Percentiles rank a stretch among this genome's conserved stretches.
Evolutionary conservation across 1,140 invertebrate genomes (phyloP).

Genomic region (Meloidogyne floridensis): DNA sequence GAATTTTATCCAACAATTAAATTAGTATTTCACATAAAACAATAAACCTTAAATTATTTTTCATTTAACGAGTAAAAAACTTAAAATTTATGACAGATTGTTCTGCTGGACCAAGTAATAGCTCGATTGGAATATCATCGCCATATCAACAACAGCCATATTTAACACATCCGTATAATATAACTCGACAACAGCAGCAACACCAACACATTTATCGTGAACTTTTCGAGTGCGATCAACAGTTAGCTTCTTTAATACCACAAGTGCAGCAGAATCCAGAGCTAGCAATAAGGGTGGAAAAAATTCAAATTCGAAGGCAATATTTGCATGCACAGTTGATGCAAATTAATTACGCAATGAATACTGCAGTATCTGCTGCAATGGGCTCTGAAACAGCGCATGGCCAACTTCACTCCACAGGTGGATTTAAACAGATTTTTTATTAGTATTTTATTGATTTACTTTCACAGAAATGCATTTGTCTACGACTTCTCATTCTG

Average conservation of each 20-base stretch:
- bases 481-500: not conserved
- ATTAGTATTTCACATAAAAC: too few relatives aligned
- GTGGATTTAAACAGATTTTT: not conserved
- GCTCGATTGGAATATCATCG: not conserved
- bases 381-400: too few relatives aligned
- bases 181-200: slow-evolving; percentile 19
- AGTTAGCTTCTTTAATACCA: slow-evolving; percentile 6
- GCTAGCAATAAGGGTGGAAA: slow-evolving; percentile 14
- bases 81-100: not conserved
- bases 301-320: slow-evolving; percentile 18
- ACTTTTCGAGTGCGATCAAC: slow-evolving; percentile 27
- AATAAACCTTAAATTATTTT: too few relatives aligned
- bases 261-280: slow-evolving; percentile 27
- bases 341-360: slow-evolving; percentile 22
- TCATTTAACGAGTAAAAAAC: too few relatives aligned
- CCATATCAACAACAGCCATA: not conserved
- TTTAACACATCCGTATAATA: slow-evolving; percentile 11
- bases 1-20: too few relatives aligned
- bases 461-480: not conserved
- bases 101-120: not conserved
- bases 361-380: slow-evolving; percentile 3
- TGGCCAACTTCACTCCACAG: not conserved
- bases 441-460: too few relatives aligned
- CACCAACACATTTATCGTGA: slow-evolving; percentile 30
- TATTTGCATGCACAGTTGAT: slow-evolving; percentile 28